Evolutionary conservation across 2,888 invertebrate species (phyloP).

Genomic region (Agriopis aurantiaria): DNA sequence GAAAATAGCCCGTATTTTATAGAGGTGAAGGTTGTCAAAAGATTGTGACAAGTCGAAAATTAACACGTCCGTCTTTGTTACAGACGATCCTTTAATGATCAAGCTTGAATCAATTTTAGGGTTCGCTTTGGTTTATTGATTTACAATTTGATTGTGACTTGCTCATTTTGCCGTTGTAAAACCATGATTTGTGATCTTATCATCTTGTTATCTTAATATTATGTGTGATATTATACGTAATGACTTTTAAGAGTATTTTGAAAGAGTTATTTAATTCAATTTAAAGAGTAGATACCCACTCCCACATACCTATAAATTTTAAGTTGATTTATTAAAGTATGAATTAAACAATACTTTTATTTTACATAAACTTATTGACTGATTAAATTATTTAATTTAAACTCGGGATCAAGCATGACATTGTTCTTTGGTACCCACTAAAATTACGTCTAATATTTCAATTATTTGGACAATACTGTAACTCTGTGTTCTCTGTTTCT

Average conservation of each 20-base stretch:
- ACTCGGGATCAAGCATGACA: no score
- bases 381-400: no score
- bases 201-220: constrained; percentile 61
- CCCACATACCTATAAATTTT: no score
- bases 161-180: constrained; percentile 65
- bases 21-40: constrained; percentile 54
- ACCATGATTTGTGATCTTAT: constrained; percentile 59
- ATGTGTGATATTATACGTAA: constrained; percentile 21
- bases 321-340: no score
- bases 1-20: constrained; percentile 55
- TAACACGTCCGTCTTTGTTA: constrained; percentile 82
- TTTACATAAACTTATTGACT: no score
- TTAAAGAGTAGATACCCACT: no score
- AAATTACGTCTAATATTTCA: no score
- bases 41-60: constrained; percentile 57
- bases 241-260: not conserved
- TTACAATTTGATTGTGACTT: constrained; percentile 79
- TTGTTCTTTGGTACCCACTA: no score
- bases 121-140: constrained; percentile 79
- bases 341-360: no score
- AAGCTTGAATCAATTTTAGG: constrained; percentile 79
- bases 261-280: no score
- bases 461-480: not conserved
- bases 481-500: constrained; percentile 65
- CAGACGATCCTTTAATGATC: constrained; percentile 83